A percentile compares a stretch with the other conserved stretches of the same genome.
phyloP scores from a whole-genome alignment of 1,140 invertebrate species.

The Megalonaias nervosa region DNA sequence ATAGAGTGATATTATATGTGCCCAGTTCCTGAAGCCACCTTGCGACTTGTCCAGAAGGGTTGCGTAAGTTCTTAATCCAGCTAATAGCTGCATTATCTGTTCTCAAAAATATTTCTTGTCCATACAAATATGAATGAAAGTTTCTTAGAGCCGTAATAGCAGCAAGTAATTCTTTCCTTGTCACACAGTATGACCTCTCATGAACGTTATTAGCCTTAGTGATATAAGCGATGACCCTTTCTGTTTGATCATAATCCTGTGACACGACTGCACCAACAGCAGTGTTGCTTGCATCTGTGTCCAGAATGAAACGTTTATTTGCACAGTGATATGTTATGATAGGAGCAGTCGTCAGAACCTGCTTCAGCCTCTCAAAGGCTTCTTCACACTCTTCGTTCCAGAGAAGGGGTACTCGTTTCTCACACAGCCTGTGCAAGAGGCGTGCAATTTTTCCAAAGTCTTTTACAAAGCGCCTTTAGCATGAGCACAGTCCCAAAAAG shows the following conservation, averaged over 20 bases:
- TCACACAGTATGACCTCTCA: constrained; percentile 71
- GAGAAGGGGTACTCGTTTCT: background rate
- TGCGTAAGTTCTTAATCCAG: constrained; percentile 30
- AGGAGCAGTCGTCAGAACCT: constrained; percentile 23
- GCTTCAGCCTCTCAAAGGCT: constrained; percentile 1
- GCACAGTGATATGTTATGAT: constrained; percentile 21
- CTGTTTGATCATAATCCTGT: constrained; percentile 46
- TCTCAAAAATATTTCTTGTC: constrained; percentile 33
- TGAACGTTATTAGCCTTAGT: constrained; percentile 43
- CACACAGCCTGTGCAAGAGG: constrained; percentile 3
- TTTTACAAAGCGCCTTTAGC: background rate
- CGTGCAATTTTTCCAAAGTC: background rate
- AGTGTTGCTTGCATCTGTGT: constrained; percentile 46
- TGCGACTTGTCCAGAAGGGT: constrained; percentile 46
- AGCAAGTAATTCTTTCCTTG: constrained; percentile 43
- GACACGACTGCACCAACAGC: constrained; percentile 53
- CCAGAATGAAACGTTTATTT: constrained; percentile 38
- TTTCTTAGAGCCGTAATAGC: constrained; percentile 26
- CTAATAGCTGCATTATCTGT: constrained; percentile 49
- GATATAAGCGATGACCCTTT: constrained; percentile 42
- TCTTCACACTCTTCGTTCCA: constrained; percentile 3
- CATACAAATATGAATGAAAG: constrained; percentile 43
- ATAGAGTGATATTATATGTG: constrained; percentile 47
- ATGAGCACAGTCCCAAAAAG: background rate
- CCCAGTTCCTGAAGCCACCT: constrained; percentile 54